phyloP scores from a whole-genome alignment of 2,797 vertebrate species.

The Pantherophis alleghaniensis region DNA sequence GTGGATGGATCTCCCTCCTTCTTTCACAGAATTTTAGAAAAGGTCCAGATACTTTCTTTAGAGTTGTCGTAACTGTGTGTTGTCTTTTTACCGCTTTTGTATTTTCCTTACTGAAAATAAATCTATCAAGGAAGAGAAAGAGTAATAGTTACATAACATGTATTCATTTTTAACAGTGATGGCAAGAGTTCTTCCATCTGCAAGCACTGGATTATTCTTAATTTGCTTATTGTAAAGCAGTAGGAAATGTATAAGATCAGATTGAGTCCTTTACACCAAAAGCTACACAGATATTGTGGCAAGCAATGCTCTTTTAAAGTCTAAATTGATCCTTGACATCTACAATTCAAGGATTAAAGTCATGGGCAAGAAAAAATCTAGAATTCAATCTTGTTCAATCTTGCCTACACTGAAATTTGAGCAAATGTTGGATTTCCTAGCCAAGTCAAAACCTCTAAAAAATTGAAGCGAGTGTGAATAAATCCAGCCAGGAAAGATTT shows the following conservation, averaged over 20 bases:
- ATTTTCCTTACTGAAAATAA: background rate
- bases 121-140: background rate
- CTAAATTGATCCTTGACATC: background rate
- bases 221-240: background rate
- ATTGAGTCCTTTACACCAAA: background rate
- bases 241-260: background rate
- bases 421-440: conserved; percentile 4
- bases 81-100: background rate
- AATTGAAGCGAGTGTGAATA: background rate
- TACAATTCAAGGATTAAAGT: background rate
- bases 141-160: background rate
- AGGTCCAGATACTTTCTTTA: background rate
- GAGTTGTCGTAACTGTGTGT: background rate
- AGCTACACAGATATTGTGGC: background rate
- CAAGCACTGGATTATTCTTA: background rate
- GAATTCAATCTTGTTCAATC: background rate
- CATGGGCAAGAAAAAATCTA: background rate
- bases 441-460: background rate
- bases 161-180: background rate
- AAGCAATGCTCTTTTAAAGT: background rate
- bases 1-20: background rate
- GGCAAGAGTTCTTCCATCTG: background rate
- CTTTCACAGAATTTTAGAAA: background rate
- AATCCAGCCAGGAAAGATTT: background rate
- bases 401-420: conserved; percentile 12